Evolutionary conservation across 2,113 vertebrate genomes (phyloP), one percentile per base, ranked within the genome.

Genomic region (Megalops atlanticus): DNA sequence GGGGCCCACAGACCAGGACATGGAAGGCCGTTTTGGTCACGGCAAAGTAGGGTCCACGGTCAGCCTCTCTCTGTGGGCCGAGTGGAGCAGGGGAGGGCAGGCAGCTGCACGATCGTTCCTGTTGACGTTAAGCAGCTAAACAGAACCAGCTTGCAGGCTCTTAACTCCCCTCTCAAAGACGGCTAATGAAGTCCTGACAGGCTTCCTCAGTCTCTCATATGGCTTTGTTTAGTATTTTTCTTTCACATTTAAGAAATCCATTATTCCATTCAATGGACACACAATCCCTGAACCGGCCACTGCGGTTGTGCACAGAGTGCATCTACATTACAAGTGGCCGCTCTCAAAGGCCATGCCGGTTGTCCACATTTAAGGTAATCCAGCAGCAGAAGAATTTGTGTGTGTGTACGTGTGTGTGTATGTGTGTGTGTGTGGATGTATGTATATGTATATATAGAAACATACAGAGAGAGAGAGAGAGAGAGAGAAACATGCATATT

Each of bases 181-280:
- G 87, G 89, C 91, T 94, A 94, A 94, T 93, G 92, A 94, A 95
- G 93, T 93, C 94, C 92, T 94, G 92, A 93, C 94, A 94, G 90
- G 92, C 91, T 94, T 94, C 93, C 94, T 93, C 92, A 91, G 88
- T 91, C 88, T 75, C 88, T 93, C 93, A 93, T 92, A 91, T 94
- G 93, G 93, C 90, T 93, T 93, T 94, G 91, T 92, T 94, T 93
- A 93, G 89, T 43, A 78, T 85, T 81, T 90, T 86, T 80, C 83
- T 31, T 47, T 73, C 84, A 74, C 86, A 87, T 91, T 89, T 91
- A 92, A 92, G 89, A 92, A 92, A 92, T 89, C 91, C 91, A 92
- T 95, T 92, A 94, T 88, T 89, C 89, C 86, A 91, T 88, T 88
- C 15, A 89, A 89, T 87, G 92, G 88, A 92, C 91, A 90, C 86